Evolutionary conservation across 2,888 invertebrate species (phyloP).

Genomic region (Microctonus hyperodae): DNA sequence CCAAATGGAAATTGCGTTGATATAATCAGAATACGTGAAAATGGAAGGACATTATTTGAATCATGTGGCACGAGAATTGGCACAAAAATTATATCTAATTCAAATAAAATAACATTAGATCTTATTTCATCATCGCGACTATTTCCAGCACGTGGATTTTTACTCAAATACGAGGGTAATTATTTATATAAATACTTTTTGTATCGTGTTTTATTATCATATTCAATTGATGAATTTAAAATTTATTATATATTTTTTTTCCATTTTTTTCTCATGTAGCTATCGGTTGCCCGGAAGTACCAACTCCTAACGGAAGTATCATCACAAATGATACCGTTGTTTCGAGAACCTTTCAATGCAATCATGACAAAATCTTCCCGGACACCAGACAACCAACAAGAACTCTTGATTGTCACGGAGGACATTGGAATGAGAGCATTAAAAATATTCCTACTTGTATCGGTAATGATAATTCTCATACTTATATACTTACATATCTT

Average conservation of each 20-base stretch:
- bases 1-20: conserved; percentile 58
- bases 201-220: too few relatives aligned
- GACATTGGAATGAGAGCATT: conserved; percentile 69
- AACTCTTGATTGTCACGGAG: conserved; percentile 71
- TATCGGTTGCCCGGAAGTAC: conserved; percentile 72
- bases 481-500: neutral
- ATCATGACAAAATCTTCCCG: conserved; percentile 71
- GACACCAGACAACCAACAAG: conserved; percentile 72
- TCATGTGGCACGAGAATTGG: conserved; percentile 57
- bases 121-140: conserved; percentile 52
- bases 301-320: conserved; percentile 74
- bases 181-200: neutral
- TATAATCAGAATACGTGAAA: conserved; percentile 56
- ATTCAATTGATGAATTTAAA: too few relatives aligned
- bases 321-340: conserved; percentile 72
- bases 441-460: conserved; percentile 70
- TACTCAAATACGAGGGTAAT: conserved; percentile 59
- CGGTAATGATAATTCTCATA: conserved; percentile 59
- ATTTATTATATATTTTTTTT: conserved; percentile 14
- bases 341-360: conserved; percentile 73
- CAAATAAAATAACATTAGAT: conserved; percentile 56
- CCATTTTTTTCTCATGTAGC: conserved; percentile 56
- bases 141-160: conserved; percentile 57
- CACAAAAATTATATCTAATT: conserved; percentile 53
- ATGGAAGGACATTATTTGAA: conserved; percentile 55